phyloP scores from a whole-genome alignment of 2,113 vertebrate genomes.

The Abramis brama region DNA sequence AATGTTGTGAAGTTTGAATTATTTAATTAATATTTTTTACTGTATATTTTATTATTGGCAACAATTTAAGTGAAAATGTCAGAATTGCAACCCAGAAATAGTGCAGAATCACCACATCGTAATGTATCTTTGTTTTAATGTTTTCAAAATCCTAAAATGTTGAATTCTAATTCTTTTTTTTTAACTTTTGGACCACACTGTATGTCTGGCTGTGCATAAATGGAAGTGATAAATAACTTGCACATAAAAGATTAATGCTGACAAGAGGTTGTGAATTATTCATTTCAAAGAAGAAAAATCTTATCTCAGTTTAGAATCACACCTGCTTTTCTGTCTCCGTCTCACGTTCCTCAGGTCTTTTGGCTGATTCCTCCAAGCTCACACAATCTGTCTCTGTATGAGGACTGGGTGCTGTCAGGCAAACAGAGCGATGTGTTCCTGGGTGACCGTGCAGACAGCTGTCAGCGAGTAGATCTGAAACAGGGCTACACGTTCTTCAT shows the following conservation, averaged over 20 bases:
- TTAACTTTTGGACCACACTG: neutral
- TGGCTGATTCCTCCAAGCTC: slow-evolving; percentile 95
- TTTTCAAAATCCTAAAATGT: neutral
- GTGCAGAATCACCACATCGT: neutral
- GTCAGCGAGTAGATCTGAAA: slow-evolving; percentile 93
- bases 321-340: neutral
- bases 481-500: slow-evolving; percentile 97
- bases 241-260: neutral
- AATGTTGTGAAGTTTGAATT: neutral
- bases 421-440: slow-evolving; percentile 97
- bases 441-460: slow-evolving; percentile 91
- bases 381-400: slow-evolving; percentile 93
- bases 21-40: neutral
- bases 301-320: slow-evolving; percentile 27
- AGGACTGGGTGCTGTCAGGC: slow-evolving; percentile 96
- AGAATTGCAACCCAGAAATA: neutral
- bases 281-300: neutral
- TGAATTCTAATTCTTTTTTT: neutral
- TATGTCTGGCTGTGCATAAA: neutral
- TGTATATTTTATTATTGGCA: neutral
- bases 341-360: slow-evolving; percentile 84
- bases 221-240: neutral
- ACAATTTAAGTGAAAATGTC: neutral
- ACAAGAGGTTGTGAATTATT: neutral
- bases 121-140: neutral